Evolutionary conservation across 2,888 invertebrate genomes (phyloP), one percentile per base, ranked within the genome.

Genomic region (Agriopis marginaria): DNA sequence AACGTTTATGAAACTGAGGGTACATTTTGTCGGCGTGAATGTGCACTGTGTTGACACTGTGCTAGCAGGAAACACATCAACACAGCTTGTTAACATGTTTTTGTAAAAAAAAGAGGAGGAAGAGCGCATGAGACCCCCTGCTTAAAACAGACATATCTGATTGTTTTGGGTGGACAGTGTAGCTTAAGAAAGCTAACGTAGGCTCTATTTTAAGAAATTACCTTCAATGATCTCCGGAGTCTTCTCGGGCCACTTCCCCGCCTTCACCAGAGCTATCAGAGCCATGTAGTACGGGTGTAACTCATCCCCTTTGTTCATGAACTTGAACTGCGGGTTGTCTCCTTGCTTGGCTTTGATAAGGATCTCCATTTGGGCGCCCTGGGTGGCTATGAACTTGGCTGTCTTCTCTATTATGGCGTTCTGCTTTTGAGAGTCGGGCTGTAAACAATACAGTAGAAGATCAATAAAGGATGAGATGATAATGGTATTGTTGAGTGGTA

Each of bases 361-460:
- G 77, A 99, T 99, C 94, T 99, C 99, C 99, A 99, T 99, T 92
- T 99, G 99, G 8, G 97, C 96, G 0, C 99, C 99, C 86, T 99
- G 99, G 60, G 96, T 95, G 78, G 97, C 96, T 78, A 98, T 97
- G 89, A 98, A 98, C 78, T 96, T 94, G 0, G 98, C 98, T 0
- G 98, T 99, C 91, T 98, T 99, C 85, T 99, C 99, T 81, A 99
- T 99, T 73, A 99, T 97, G 12, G 98, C 97, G 87, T 98, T 98
- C 80, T 97, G 96, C 88, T 99, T 99, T 82, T 97, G 95, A 6
- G 97, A 97, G 75, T 96, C 96, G 0, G 99, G 99, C 98, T 99
- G 90, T 56, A 9, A 54, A 54, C 10, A 74, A 76, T 76, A 74
- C 68, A 67, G 39, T n/a, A 58, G 45, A 1, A 49, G 39, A 44